Conservation (phyloP, 2,888 invertebrate species). For the Endotricha flammealis region DNA sequence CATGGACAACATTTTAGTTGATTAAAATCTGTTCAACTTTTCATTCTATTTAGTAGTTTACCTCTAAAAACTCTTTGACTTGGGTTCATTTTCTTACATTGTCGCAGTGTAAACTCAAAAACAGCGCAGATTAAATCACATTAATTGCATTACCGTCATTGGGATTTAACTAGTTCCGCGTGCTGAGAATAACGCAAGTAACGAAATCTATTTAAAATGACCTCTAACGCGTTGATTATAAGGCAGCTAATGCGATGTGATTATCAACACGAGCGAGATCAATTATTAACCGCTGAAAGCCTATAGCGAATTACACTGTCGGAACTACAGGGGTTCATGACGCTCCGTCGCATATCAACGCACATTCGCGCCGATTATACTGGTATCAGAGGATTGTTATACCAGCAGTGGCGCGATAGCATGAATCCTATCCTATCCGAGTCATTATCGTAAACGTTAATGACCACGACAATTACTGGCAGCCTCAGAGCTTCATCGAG, state of each 20-base stretch:
- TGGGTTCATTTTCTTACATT: conserved; percentile 14
- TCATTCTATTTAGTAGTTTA: conserved; percentile 20
- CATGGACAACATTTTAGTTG: conserved; percentile 25
- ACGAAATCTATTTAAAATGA: conserved; percentile 10
- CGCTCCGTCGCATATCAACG: conserved; percentile 18
- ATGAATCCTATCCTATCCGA: conserved; percentile 62
- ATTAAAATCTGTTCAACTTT: conserved; percentile 23
- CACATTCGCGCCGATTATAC: conserved; percentile 36
- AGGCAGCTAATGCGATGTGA: conserved; percentile 12
- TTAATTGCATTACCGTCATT: conserved; percentile 23
- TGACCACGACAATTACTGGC: conserved; percentile 67
- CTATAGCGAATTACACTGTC: conserved; percentile 27
- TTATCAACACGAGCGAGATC: conserved; percentile 23
- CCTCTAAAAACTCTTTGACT: conserved; percentile 18
- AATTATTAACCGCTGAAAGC: conserved; percentile 33
- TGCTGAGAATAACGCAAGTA: conserved; percentile 7
- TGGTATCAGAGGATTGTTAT: conserved; percentile 44
- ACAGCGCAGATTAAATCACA: conserved; percentile 21
- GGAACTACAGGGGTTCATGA: conserved; percentile 14
- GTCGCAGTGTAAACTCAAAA: conserved; percentile 10
- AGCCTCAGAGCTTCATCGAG: conserved; percentile 50
- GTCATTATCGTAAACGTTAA: conserved; percentile 75
- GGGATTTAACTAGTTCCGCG: conserved; percentile 16
- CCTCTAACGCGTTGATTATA: conserved; percentile 11
- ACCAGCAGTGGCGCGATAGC: conserved; percentile 51